A percentile compares a stretch with the other conserved stretches of the same genome.
These are phyloP conservation scores for Apis laboriosa DNA, from an alignment of 1,140 invertebrate species.

Conservation along the genomic window DNA sequence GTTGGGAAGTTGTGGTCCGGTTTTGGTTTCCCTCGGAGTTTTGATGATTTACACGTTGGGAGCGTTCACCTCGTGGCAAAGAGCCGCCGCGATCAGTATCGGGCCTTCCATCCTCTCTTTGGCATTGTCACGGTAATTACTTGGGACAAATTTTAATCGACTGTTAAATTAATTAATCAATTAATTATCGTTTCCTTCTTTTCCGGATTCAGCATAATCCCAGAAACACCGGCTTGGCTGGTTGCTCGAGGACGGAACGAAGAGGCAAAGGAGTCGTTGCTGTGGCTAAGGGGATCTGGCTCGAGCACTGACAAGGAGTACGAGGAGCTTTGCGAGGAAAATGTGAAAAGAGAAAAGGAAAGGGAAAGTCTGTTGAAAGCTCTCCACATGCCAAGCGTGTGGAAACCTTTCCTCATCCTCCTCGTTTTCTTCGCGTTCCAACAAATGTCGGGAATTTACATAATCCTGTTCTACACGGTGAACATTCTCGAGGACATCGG, in stretches of 20 bases:
- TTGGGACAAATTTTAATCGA: too few species aligned
- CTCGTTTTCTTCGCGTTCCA: conserved; percentile 86
- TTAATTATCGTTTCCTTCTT: not conserved
- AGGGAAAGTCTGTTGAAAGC: conserved; percentile 48
- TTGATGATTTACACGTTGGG: conserved; percentile 85
- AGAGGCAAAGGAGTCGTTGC: conserved; percentile 84
- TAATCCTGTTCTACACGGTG: conserved; percentile 89
- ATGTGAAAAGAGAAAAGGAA: conserved; percentile 45
- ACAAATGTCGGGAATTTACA: conserved; percentile 88
- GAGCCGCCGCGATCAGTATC: conserved; percentile 83
- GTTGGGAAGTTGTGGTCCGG: conserved; percentile 81
- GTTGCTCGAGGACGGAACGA: conserved; percentile 82
- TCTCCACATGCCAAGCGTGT: conserved; percentile 73
- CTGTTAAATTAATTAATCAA: too few species aligned
- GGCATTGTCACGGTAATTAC: conserved; percentile 70
- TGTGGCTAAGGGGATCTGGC: conserved; percentile 85
- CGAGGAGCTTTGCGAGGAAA: conserved; percentile 60
- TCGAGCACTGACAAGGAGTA: conserved; percentile 68
- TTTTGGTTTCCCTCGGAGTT: conserved; percentile 85
- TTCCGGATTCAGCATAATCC: conserved; percentile 79
- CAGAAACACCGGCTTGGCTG: conserved; percentile 88
- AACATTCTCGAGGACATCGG: conserved; percentile 86
- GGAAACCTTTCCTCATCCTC: conserved; percentile 85
- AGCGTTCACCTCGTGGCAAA: conserved; percentile 84
- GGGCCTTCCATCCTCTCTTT: conserved; percentile 82